Percentiles rank a stretch among this genome's conserved stretches.
Conservation (phyloP, 2,113 vertebrate species). For the Syngnathus floridae region DNA sequence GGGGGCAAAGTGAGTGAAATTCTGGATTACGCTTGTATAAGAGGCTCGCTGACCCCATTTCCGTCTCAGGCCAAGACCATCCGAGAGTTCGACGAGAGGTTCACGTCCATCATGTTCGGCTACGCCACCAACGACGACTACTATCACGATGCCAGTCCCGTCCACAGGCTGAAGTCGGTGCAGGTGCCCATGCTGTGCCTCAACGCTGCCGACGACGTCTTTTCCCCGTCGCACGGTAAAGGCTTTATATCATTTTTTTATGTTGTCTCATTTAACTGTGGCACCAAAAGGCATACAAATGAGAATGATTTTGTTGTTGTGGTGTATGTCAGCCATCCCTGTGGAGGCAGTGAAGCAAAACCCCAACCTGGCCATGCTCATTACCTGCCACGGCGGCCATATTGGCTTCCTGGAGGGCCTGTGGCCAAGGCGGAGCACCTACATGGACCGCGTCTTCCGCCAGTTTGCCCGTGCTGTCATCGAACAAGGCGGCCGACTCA, state of each 20-base stretch:
- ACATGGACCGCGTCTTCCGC: conserved; percentile 98
- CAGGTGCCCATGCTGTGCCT: conserved; percentile 94
- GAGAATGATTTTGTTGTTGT: neutral
- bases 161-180: conserved; percentile 84
- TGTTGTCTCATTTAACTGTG: neutral
- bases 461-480: conserved; percentile 91
- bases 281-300: neutral
- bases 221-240: conserved; percentile 91
- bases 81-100: conserved; percentile 91
- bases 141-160: conserved; percentile 89
- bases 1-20: neutral
- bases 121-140: conserved; percentile 93
- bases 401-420: conserved; percentile 96
- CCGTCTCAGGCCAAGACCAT: conserved; percentile 84
- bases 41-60: neutral
- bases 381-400: conserved; percentile 92
- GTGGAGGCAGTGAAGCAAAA: conserved; percentile 93
- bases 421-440: conserved; percentile 92
- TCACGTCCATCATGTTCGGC: conserved; percentile 96
- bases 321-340: conserved; percentile 80
- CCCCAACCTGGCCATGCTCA: conserved; percentile 89
- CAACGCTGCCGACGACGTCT: conserved; percentile 93
- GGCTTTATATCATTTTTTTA: neutral
- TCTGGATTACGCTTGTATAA: neutral
- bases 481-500: conserved; percentile 81